Conservation (phyloP, 2,888 invertebrate genomes). For the Petrolisthes cinctipes region DNA sequence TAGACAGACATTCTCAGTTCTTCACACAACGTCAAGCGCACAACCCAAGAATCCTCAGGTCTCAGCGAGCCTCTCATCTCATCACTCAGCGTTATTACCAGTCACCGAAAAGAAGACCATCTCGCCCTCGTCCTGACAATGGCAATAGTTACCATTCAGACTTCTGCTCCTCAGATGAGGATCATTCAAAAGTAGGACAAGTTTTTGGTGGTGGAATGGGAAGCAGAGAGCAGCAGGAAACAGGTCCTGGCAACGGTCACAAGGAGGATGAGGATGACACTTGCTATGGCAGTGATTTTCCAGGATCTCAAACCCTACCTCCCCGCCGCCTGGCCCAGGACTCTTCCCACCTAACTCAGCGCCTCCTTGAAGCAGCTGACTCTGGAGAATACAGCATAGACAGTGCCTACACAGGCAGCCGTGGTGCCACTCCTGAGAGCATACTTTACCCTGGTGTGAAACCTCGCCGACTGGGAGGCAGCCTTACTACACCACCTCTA, state of each 20-base stretch:
- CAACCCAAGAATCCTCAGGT: constrained; percentile 49
- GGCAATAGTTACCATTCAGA: constrained; percentile 32
- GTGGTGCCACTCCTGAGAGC: constrained; percentile 61
- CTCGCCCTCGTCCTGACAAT: constrained; percentile 1
- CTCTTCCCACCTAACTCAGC: constrained; percentile 17
- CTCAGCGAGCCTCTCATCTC: constrained; percentile 43
- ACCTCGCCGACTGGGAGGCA: constrained; percentile 31
- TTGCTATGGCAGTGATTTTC: constrained; percentile 37
- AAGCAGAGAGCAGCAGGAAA: neutral
- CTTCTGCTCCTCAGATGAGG: constrained; percentile 50
- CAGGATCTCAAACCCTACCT: constrained; percentile 15
- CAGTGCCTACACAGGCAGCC: constrained; percentile 63
- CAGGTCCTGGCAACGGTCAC: constrained; percentile 8
- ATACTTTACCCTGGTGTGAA: constrained; percentile 42
- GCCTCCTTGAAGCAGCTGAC: constrained; percentile 43
- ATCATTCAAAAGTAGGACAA: neutral
- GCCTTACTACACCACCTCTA: constrained; percentile 21
- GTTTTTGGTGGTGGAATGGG: neutral
- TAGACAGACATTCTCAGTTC: constrained; percentile 36
- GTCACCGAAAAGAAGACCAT: constrained; percentile 38
- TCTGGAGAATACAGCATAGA: constrained; percentile 61
- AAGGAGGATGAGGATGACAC: constrained; percentile 37
- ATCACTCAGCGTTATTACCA: constrained; percentile 45
- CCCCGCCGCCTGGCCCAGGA: neutral
- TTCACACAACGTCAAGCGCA: constrained; percentile 44